phyloP scores from a whole-genome alignment of 1,140 invertebrate species.

The Papilio helenus region DNA sequence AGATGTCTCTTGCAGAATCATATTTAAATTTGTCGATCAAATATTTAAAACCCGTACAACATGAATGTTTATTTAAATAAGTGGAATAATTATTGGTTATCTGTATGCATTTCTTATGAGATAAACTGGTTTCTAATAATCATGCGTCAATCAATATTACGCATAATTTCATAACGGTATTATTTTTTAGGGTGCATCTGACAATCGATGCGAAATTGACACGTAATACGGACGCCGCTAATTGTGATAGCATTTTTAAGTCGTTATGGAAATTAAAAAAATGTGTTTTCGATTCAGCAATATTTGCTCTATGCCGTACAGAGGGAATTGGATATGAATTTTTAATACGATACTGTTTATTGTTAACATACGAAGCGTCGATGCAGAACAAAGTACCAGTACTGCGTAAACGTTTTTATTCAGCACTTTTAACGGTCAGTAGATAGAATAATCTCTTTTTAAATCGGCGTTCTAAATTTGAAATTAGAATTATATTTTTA shows the following conservation, averaged over 20 bases:
- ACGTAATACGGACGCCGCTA: slow-evolving; percentile 62
- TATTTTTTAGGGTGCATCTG: slow-evolving; percentile 54
- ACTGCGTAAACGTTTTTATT: slow-evolving; percentile 45
- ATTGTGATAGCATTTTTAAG: slow-evolving; percentile 68
- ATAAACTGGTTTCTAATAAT: slow-evolving; percentile 61
- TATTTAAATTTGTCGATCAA: not conserved
- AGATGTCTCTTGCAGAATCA: not conserved
- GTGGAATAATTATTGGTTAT: slow-evolving; percentile 46
- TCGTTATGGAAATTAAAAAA: slow-evolving; percentile 54
- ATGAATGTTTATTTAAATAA: slow-evolving; percentile 33
- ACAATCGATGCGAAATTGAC: slow-evolving; percentile 68
- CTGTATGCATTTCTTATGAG: slow-evolving; percentile 62
- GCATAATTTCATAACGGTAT: slow-evolving; percentile 57
- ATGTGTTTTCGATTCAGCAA: slow-evolving; percentile 51
- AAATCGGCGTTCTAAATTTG: not conserved
- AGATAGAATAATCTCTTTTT: not conserved
- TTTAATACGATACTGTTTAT: slow-evolving; percentile 72
- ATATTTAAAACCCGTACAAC: not conserved
- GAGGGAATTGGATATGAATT: slow-evolving; percentile 70
- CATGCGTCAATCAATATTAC: slow-evolving; percentile 73
- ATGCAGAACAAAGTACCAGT: slow-evolving; percentile 63
- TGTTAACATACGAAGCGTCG: slow-evolving; percentile 70
- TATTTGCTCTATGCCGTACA: slow-evolving; percentile 61
- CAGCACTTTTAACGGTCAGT: slow-evolving; percentile 1
- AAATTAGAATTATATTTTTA: slow-evolving; percentile 21